A percentile compares a stretch with the other conserved stretches of the same genome.
Conservation (phyloP, 2,113 vertebrate genomes). For the Columbina picui region DNA sequence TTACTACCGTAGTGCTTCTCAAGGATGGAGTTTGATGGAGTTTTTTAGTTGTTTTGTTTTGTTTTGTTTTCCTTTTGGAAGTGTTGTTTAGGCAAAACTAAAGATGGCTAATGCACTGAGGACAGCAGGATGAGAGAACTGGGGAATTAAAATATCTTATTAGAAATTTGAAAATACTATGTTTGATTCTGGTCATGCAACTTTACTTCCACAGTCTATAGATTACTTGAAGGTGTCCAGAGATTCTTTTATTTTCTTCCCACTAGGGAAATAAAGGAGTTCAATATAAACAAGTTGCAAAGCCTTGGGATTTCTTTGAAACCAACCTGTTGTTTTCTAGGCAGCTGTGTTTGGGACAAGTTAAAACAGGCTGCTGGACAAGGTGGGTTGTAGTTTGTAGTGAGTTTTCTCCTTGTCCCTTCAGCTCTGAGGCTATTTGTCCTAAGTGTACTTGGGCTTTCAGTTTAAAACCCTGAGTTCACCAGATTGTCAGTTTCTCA, state of each 20-base stretch:
- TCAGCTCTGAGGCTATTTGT: background rate
- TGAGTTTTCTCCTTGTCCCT: background rate
- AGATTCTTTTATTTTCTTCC: background rate
- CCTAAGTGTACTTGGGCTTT: background rate
- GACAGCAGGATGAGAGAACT: background rate
- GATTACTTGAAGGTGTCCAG: background rate
- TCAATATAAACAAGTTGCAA: background rate
- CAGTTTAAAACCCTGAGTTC: background rate
- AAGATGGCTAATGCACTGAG: background rate
- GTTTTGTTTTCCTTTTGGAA: background rate
- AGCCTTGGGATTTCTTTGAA: background rate
- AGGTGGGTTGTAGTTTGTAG: background rate
- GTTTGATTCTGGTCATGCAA: fast-evolving
- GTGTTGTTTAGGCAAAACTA: background rate
- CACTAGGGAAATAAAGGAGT: background rate
- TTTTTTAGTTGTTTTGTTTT: background rate
- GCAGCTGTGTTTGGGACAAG: background rate
- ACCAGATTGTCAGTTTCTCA: background rate
- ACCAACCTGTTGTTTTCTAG: background rate
- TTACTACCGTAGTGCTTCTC: background rate
- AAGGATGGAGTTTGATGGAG: background rate
- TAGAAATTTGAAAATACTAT: background rate
- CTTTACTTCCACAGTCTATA: background rate
- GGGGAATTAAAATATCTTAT: background rate
- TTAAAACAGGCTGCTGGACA: background rate